Evolutionary conservation across 2,797 vertebrate species (phyloP), one percentile per base, ranked within the genome.

Genomic region (Manis pentadactyla): DNA sequence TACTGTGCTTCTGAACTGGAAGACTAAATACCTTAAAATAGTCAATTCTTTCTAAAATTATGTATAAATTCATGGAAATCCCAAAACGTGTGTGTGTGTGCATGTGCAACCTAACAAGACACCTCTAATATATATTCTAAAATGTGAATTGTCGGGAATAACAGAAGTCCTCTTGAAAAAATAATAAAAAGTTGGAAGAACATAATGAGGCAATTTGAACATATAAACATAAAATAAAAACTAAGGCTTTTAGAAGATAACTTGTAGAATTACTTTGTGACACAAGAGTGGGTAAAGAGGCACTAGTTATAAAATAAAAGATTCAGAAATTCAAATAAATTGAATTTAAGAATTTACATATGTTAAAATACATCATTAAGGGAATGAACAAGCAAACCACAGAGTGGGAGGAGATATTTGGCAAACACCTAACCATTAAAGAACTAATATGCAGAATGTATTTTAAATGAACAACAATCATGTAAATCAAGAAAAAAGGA

Each of bases 21-120:
- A 57, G 13, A 68, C 4, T 37, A 15, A 55, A 57, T 93, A 63
- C 19, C 39, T 6, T 86, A 49, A 93, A 77, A 42, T 18, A n/a
- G 12, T 17, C 31, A 46, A 7, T 51, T 31, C 15, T 51, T 21
- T 8, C 53, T 86, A 49, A 86, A 75, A 49, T 73, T 64, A 37
- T 82, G 7, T 21, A 74, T 64, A 63, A 37, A 82, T 66, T 34
- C 83, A 61, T n/a, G 57, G 75, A 83, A 89, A 57, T 75, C 46
- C 17, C 61, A 55, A 46, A 0, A 9, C 29, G 12, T 53, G 0
- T 64, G 7, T 42, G 0, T 25, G 18, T 25, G 37, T 29, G 34
- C 19, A 15, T 37, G 46, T 53, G 23, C n/a, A 69, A 39, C n/a
- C 14, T 55, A 55, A 68, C 14, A 55, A 71, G 15, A 7, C 51